Conservation (phyloP, 2,113 vertebrate genomes). For the Paratilapia polleni region DNA sequence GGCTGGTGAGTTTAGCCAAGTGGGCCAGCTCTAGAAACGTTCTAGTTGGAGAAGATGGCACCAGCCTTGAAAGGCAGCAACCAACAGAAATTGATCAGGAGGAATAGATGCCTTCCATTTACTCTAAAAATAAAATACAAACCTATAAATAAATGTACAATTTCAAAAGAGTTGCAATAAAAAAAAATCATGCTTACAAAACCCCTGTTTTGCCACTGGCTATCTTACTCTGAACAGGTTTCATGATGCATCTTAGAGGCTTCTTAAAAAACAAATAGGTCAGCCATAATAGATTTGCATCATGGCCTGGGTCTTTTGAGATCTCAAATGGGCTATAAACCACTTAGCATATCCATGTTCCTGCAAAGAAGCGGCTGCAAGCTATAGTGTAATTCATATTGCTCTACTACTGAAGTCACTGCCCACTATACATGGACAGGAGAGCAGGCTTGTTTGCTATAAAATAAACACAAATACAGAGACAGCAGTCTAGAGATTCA, state of each 20-base stretch:
- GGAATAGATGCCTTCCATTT: constrained; percentile 1
- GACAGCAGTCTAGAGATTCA: constrained; percentile 29
- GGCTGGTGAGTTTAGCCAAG: constrained; percentile 24
- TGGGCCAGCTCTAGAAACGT: constrained; percentile 32
- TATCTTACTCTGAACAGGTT: constrained; percentile 39
- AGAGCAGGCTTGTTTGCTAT: background rate
- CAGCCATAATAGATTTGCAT: constrained; percentile 51
- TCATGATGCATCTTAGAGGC: background rate
- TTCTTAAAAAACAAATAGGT: constrained; percentile 50
- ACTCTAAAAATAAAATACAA: background rate
- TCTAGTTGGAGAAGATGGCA: background rate
- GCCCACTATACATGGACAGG: constrained; percentile 6
- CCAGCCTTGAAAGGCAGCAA: background rate
- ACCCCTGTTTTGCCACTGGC: constrained; percentile 14
- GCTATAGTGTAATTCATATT: background rate
- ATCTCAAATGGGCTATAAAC: constrained; percentile 1
- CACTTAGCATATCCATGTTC: constrained; percentile 17
- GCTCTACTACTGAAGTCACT: background rate
- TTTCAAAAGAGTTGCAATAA: background rate
- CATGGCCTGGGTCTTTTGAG: constrained; percentile 17
- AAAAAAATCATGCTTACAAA: background rate
- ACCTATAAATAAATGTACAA: background rate
- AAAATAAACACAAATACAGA: constrained; percentile 1
- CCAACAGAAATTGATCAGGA: background rate
- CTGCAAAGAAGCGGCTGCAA: constrained; percentile 9